Percentiles rank a stretch among this genome's conserved stretches.
phyloP scores from a whole-genome alignment of 2,888 invertebrate genomes.

The Scaeva pyrastri region DNA sequence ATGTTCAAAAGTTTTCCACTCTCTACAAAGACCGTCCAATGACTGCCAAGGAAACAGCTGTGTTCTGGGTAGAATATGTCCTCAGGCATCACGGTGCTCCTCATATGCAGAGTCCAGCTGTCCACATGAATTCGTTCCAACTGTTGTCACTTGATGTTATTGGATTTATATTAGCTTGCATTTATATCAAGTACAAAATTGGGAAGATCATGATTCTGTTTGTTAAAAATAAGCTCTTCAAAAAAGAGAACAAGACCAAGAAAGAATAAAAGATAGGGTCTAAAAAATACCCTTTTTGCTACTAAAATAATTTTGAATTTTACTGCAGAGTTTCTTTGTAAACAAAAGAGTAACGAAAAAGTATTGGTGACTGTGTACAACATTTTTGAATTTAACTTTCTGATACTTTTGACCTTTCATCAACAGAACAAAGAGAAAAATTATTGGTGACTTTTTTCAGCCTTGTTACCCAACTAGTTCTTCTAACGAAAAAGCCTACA shows the following conservation, averaged over 20 bases:
- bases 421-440: too few relatives aligned
- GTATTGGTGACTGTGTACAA: too few relatives aligned
- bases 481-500: too few relatives aligned
- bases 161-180: constrained; percentile 67
- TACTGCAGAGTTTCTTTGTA: too few relatives aligned
- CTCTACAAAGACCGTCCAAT: constrained; percentile 85
- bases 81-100: constrained; percentile 85
- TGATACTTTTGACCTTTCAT: too few relatives aligned
- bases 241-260: not conserved
- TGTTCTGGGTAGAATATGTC: constrained; percentile 86
- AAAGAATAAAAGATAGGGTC: too few relatives aligned
- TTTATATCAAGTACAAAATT: not conserved
- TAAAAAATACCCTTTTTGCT: too few relatives aligned
- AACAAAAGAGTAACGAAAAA: too few relatives aligned
- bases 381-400: too few relatives aligned
- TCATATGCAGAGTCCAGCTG: constrained; percentile 84
- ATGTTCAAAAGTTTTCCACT: constrained; percentile 82
- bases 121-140: constrained; percentile 83
- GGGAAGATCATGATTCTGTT: not conserved
- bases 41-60: constrained; percentile 84
- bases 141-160: constrained; percentile 84
- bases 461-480: too few relatives aligned
- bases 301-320: too few relatives aligned
- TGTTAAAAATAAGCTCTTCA: not conserved
- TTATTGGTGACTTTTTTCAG: too few relatives aligned